Evolutionary conservation across 2,113 vertebrate genomes (phyloP).

Genomic region (Esox niger): DNA sequence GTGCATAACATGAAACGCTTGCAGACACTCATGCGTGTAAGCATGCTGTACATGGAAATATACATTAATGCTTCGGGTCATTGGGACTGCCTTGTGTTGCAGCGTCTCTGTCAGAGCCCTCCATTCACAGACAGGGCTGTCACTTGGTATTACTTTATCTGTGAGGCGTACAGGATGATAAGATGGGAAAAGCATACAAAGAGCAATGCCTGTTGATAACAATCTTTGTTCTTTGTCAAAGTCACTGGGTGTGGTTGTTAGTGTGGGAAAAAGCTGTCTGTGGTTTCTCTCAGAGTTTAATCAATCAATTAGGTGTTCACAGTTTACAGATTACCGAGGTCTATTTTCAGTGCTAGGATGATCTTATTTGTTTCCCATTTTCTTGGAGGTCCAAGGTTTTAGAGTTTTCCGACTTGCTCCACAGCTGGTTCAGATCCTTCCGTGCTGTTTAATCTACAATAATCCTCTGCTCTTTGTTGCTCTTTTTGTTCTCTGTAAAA

Average conservation of each 20-base stretch:
- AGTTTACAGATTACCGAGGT: neutral
- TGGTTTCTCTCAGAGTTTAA: neutral
- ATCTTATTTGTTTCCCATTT: no score
- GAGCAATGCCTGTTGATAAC: neutral
- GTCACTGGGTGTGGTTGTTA: neutral
- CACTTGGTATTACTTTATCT: neutral
- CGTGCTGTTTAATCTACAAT: no score
- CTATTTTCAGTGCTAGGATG: no score
- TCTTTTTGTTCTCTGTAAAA: no score
- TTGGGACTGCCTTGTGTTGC: neutral
- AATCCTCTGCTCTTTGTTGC: no score
- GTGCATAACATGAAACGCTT: neutral
- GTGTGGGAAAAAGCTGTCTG: neutral
- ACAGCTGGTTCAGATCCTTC: no score
- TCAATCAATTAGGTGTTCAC: neutral
- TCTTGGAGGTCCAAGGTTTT: no score
- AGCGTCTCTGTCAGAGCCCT: neutral
- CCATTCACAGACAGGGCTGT: neutral
- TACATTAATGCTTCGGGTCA: neutral
- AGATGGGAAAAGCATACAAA: neutral
- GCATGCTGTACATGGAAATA: neutral
- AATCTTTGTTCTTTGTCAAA: neutral
- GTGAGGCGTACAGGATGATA: neutral
- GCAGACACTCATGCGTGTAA: neutral
- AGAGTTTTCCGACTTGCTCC: no score